phyloP scores from a whole-genome alignment of 2,113 vertebrate species.

The Pygoscelis antarcticus region DNA sequence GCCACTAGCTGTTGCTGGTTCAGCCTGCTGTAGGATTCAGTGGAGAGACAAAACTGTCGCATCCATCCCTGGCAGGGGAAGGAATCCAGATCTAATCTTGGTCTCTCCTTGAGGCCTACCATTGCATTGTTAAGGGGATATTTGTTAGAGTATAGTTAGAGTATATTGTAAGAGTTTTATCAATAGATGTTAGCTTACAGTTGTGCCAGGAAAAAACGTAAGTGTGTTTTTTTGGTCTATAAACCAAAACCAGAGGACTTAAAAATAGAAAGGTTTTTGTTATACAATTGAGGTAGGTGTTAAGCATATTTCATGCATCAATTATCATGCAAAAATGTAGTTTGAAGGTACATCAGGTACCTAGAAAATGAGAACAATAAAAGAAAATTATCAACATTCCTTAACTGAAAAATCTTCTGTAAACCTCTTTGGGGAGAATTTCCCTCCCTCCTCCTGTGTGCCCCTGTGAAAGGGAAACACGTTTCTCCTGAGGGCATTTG shows the following conservation, averaged over 20 bases:
- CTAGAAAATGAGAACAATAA: not conserved
- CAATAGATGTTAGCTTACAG: not conserved
- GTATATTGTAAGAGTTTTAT: not conserved
- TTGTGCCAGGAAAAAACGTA: not conserved
- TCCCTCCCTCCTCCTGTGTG: not conserved
- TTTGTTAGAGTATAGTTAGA: not conserved
- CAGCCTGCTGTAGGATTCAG: not conserved
- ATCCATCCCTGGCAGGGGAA: not conserved
- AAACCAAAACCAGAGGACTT: not conserved
- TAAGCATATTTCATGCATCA: not conserved
- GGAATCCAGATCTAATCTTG: not conserved
- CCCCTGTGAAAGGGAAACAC: not conserved
- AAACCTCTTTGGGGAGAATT: not conserved
- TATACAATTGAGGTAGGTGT: not conserved
- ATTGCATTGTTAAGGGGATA: not conserved
- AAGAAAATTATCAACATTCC: not conserved
- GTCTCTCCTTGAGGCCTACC: not conserved
- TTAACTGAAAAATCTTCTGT: not conserved
- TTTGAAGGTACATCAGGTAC: not conserved
- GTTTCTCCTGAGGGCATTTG: not conserved
- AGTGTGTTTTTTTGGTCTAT: not conserved
- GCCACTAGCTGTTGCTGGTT: not conserved
- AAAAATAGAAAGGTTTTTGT: not conserved
- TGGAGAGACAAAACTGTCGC: accelerated
- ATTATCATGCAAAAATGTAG: not conserved